These are phyloP conservation scores for Taeniopygia guttata DNA, from an alignment of 2,797 vertebrate genomes.

Conservation along the genomic window DNA sequence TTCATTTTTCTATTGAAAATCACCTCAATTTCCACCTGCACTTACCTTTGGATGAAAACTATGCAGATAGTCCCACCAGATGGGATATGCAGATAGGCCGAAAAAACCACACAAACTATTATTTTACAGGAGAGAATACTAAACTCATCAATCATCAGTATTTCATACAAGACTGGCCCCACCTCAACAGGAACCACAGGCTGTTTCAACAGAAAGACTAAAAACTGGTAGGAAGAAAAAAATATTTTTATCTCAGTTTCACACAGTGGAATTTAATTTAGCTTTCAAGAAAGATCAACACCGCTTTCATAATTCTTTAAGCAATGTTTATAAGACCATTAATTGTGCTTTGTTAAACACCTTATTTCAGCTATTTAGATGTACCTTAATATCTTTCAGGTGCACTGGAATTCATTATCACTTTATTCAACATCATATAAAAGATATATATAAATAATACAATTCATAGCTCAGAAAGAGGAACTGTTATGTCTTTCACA, in stretches of 20 bases:
- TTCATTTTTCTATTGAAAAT: neutral
- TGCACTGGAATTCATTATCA: neutral
- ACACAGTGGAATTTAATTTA: neutral
- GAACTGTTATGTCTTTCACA: neutral
- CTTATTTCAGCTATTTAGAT: neutral
- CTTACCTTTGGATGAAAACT: neutral
- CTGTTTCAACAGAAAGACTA: neutral
- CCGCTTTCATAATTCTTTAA: neutral
- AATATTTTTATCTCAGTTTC: constrained; percentile 8
- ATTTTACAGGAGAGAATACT: neutral
- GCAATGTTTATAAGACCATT: neutral
- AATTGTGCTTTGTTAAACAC: neutral
- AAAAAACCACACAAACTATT: neutral
- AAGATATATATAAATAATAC: constrained; percentile 54
- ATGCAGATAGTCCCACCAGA: neutral
- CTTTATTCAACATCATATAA: neutral
- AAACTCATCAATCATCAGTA: neutral
- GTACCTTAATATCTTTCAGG: neutral
- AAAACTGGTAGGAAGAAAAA: neutral
- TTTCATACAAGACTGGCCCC: neutral
- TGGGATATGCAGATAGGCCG: too few relatives aligned
- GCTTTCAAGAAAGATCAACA: neutral
- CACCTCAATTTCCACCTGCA: neutral
- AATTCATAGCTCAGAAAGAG: constrained; percentile 2
- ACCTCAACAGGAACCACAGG: neutral